Evolutionary conservation across 2,113 vertebrate species (phyloP), one percentile per base, ranked within the genome.

Genomic region (Hyla sarda): DNA sequence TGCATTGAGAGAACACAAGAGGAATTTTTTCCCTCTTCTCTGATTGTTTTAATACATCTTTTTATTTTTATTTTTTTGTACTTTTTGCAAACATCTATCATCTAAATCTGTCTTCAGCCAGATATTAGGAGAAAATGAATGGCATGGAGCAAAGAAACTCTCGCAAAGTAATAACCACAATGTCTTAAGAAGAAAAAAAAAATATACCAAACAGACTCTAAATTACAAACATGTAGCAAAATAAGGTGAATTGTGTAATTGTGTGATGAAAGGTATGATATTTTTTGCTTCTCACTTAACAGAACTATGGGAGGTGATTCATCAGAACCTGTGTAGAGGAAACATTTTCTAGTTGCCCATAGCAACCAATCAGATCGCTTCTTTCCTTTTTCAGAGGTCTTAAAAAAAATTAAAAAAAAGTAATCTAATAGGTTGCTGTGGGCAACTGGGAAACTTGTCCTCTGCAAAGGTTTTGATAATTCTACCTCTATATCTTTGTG

Each of bases 1-100:
- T 99, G 95, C 91, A 95, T 95, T 94, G 60, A 95, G 94, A 95
- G 94, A 95, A 95, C 95, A 95, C 95, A 88, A 94, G 93, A 95
- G 94, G 95, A 94, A 92, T 95, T 94, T 92, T 71, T 88, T 90
- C 90, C 91, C 91, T 92, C 76, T 92, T 91, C 89, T 90, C 5
- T 60, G 91, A 85, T 90, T 77, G 81, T 90, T 90, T 90, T 30
- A 28, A 83, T 56, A 67, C 62, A 67, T 47, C 80, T 82, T 71
- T 30, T 71, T 62, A 87, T 89, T 89, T 88, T 85, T 41, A 89
- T 89, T 88, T 85, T 41, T 89, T 75, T 86, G 0, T 69, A 87
- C 89, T 71, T 71, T 88, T 88, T 88, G 65, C 87, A 88, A 77
- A 0, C 65, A 85, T 77, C 82, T 85, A 75, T 81, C 17, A 54